phyloP scores from a whole-genome alignment of 2,113 vertebrate species.

The Baryphthengus martii region DNA sequence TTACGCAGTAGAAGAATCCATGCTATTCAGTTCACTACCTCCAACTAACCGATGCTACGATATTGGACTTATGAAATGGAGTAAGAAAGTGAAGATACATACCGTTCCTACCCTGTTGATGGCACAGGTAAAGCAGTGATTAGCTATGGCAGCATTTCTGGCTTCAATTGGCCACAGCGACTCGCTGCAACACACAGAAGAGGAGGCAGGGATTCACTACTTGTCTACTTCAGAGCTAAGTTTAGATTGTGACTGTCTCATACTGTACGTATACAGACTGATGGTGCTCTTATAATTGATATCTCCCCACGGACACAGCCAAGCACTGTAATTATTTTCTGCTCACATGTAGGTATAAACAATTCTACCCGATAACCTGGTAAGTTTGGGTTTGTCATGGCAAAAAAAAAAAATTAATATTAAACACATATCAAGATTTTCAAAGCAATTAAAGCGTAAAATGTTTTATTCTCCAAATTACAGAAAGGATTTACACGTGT shows the following conservation, averaged over 20 bases:
- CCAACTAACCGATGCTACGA: background rate
- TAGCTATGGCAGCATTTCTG: slow-evolving; percentile 93
- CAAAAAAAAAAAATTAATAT: background rate
- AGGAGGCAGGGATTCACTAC: background rate
- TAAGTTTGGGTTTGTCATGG: background rate
- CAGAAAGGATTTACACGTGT: background rate
- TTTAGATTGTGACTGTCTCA: background rate
- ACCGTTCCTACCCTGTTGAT: slow-evolving; percentile 95
- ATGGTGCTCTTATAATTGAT: background rate
- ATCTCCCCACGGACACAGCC: background rate
- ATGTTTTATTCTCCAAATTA: background rate
- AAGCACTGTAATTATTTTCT: background rate
- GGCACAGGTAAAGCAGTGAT: slow-evolving; percentile 93
- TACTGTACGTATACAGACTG: background rate
- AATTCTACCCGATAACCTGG: background rate
- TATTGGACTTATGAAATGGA: background rate
- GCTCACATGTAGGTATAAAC: background rate
- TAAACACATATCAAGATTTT: background rate
- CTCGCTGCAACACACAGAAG: slow-evolving; percentile 77
- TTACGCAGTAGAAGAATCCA: background rate
- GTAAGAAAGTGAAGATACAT: background rate
- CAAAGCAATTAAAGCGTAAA: background rate
- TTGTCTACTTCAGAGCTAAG: background rate
- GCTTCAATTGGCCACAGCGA: slow-evolving; percentile 94
- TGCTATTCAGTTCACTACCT: background rate